Evolutionary conservation across 2,888 invertebrate species (phyloP).

Genomic region (Spicauda simplicius): DNA sequence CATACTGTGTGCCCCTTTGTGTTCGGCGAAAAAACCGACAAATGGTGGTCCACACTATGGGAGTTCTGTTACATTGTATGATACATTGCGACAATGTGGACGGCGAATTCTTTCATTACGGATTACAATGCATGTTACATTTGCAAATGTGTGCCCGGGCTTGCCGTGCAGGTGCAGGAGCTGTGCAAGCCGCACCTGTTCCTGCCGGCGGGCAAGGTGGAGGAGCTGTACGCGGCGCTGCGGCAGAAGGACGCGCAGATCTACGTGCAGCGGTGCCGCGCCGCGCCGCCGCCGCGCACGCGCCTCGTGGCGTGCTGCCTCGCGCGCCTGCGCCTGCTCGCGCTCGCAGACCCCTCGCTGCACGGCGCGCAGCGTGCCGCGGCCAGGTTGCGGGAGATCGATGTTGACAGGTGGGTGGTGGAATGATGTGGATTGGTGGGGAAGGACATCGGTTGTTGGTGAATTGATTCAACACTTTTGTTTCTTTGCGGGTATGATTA

Average conservation of each 20-base stretch:
- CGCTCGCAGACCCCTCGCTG: constrained; percentile 94
- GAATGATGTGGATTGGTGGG: no score
- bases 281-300: constrained; percentile 87
- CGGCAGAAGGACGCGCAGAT: constrained; percentile 97
- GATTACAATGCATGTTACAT: no score
- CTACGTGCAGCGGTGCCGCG: constrained; percentile 90
- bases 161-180: constrained; percentile 82
- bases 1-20: no score
- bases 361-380: constrained; percentile 92
- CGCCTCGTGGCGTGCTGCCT: constrained; percentile 95
- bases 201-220: constrained; percentile 93
- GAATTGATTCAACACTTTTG: no score
- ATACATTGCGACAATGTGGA: no score
- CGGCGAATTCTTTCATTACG: no score
- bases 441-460: no score
- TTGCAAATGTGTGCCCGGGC: no score
- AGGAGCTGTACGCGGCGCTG: constrained; percentile 94
- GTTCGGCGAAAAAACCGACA: no score
- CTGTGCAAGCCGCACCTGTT: constrained; percentile 93
- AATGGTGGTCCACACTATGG: no score
- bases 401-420: constrained; percentile 88
- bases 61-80: no score
- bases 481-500: no score
- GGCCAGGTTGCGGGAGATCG: constrained; percentile 90
- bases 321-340: constrained; percentile 86